A percentile compares a stretch with the other conserved stretches of the same genome.
Evolutionary conservation across 1,140 invertebrate genomes (phyloP).

Genomic region (Drosophila lacertosa): DNA sequence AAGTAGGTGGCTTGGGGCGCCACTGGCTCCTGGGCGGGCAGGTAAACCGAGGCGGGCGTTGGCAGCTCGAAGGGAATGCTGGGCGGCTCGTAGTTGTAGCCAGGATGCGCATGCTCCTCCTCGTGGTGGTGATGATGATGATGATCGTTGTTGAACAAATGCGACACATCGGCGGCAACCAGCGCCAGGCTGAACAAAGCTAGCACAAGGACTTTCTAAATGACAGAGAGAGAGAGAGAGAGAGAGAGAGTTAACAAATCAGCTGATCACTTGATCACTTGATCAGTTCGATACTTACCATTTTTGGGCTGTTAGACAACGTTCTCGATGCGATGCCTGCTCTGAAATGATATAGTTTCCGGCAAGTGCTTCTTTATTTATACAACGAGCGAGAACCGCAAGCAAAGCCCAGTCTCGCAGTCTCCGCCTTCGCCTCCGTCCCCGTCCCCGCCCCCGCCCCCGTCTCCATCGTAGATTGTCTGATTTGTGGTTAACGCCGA

Average conservation of each 20-base stretch:
- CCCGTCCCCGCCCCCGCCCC: conserved; percentile 3
- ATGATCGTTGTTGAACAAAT: conserved; percentile 62
- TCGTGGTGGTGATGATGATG: conserved; percentile 60
- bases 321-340: conserved; percentile 62
- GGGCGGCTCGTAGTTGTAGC: conserved; percentile 68
- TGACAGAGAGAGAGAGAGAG: conserved; percentile 2
- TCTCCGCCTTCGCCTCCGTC: conserved; percentile 31
- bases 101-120: conserved; percentile 56
- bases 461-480: conserved; percentile 9
- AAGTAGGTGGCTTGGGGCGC: conserved; percentile 44
- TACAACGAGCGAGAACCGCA: conserved; percentile 59
- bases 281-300: conserved; percentile 45
- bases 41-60: conserved; percentile 44
- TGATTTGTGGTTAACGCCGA: conserved; percentile 34
- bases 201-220: conserved; percentile 70
- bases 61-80: conserved; percentile 70
- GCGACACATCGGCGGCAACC: conserved; percentile 73
- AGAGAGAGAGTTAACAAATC: neutral
- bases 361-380: conserved; percentile 80
- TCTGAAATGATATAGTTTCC: conserved; percentile 78
- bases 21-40: conserved; percentile 52
- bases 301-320: conserved; percentile 43
- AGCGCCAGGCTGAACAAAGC: conserved; percentile 56
- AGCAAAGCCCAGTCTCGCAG: conserved; percentile 25
- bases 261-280: neutral